phyloP scores from a whole-genome alignment of 2,797 vertebrate genomes.

The Oryzias sinensis region DNA sequence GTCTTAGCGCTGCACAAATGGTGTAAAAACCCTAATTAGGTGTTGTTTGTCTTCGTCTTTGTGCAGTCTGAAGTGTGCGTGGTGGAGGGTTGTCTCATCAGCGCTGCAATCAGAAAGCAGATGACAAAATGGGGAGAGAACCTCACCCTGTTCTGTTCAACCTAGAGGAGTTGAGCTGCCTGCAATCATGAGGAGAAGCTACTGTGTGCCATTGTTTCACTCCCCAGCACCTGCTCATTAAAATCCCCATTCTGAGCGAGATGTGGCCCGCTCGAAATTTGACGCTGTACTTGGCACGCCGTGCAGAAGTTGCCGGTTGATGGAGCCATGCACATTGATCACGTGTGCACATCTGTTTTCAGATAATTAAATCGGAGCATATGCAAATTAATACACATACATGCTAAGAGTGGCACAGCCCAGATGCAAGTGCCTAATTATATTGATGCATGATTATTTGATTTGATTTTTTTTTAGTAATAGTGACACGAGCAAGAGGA shows the following conservation, averaged over 20 bases:
- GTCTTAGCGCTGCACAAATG: too few species aligned
- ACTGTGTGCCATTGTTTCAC: slow-evolving; percentile 37
- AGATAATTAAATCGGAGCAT: slow-evolving; percentile 22
- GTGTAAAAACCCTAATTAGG: too few species aligned
- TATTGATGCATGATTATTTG: slow-evolving; percentile 6
- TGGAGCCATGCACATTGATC: slow-evolving; percentile 1
- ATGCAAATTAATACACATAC: slow-evolving; percentile 2
- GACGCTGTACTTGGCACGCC: slow-evolving; percentile 17
- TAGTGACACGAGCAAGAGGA: not conserved
- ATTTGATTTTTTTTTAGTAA: slow-evolving; percentile 1
- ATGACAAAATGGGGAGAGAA: slow-evolving; percentile 9
- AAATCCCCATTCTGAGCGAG: slow-evolving; percentile 36
- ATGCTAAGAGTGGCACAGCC: not conserved
- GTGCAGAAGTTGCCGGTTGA: slow-evolving; percentile 25
- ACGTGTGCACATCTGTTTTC: slow-evolving; percentile 27
- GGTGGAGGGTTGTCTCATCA: too few species aligned
- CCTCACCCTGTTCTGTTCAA: slow-evolving; percentile 15
- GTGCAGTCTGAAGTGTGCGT: too few species aligned
- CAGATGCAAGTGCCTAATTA: slow-evolving; percentile 22
- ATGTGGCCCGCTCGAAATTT: slow-evolving; percentile 20
- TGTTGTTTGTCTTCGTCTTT: too few species aligned
- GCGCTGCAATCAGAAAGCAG: slow-evolving; percentile 18
- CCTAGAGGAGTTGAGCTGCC: slow-evolving; percentile 25
- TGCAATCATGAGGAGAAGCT: slow-evolving; percentile 48
- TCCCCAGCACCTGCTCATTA: slow-evolving; percentile 59